These are phyloP conservation scores for Podarcis lilfordi DNA, from an alignment of 2,797 vertebrate species.

Conservation along the genomic window DNA sequence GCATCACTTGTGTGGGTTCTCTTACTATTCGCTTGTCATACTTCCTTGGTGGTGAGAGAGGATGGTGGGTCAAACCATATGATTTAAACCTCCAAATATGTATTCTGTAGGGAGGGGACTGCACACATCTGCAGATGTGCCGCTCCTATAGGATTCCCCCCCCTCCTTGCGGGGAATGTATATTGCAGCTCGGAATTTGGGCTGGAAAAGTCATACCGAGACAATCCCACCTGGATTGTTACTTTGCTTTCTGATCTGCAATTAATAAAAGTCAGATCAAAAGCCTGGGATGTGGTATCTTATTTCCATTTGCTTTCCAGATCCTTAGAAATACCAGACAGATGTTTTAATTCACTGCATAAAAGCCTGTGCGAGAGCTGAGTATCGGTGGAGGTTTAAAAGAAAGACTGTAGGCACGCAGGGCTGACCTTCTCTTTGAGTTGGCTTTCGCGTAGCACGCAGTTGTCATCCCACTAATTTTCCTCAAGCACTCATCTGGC, in stretches of 20 bases:
- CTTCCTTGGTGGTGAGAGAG: too few relatives aligned
- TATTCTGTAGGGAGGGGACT: not conserved
- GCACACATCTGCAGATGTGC: not conserved
- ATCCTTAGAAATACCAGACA: conserved; percentile 51
- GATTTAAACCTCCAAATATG: not conserved
- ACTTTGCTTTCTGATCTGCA: conserved; percentile 20
- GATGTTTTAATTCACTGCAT: conserved; percentile 57
- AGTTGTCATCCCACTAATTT: conserved; percentile 37
- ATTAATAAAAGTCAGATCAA: conserved; percentile 44
- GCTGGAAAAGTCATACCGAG: not conserved
- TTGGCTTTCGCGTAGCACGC: conserved; percentile 16
- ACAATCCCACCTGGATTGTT: conserved; percentile 19
- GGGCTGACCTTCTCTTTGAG: conserved; percentile 17
- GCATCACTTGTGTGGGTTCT: too few relatives aligned
- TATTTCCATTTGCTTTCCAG: conserved; percentile 43
- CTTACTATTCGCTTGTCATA: too few relatives aligned
- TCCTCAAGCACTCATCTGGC: conserved; percentile 26
- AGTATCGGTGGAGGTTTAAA: conserved; percentile 29
- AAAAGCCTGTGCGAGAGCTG: conserved; percentile 17
- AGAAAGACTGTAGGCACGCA: conserved; percentile 10
- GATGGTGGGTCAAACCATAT: too few relatives aligned
- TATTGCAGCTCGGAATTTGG: not conserved
- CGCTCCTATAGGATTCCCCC: not conserved
- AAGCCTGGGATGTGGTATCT: conserved; percentile 25
- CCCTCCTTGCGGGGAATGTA: not conserved